These are phyloP conservation scores for Hecatera dysodea DNA, from an alignment of 2,888 invertebrate genomes.

Conservation along the genomic window DNA sequence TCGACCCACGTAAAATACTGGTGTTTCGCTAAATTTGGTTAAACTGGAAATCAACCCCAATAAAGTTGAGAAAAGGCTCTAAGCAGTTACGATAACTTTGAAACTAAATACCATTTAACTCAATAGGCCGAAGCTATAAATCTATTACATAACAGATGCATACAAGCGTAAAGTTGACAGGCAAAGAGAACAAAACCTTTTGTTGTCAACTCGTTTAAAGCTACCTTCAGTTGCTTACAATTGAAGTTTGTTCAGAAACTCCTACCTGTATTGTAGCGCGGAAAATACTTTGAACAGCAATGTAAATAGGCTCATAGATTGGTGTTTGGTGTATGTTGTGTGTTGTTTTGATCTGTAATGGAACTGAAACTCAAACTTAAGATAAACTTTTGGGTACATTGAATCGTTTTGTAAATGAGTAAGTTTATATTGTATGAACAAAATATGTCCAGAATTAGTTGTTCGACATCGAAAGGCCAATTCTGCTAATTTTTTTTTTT, in stretches of 20 bases:
- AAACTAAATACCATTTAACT: not conserved
- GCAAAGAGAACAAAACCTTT: constrained; percentile 43
- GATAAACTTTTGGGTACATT: not conserved
- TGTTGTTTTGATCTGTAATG: not conserved
- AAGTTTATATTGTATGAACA: not conserved
- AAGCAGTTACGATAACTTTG: not conserved
- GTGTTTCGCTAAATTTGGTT: no score
- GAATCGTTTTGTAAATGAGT: not conserved
- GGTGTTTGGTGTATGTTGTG: not conserved
- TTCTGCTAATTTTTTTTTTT: no score
- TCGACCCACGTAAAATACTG: no score
- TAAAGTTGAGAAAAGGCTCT: no score
- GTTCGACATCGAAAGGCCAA: no score
- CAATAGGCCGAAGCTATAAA: not conserved
- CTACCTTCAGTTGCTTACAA: not conserved
- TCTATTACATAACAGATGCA: constrained; percentile 9
- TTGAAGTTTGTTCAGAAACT: constrained; percentile 28
- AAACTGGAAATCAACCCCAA: no score
- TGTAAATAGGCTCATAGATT: constrained; percentile 1
- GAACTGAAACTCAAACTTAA: constrained; percentile 1
- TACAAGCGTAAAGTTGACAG: constrained; percentile 5
- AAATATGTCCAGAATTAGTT: no score
- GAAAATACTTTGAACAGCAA: constrained; percentile 1
- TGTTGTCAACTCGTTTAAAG: constrained; percentile 26
- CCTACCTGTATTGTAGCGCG: not conserved